Evolutionary conservation across 2,888 invertebrate species (phyloP).

Genomic region (Drosophila neoperkinsi): DNA sequence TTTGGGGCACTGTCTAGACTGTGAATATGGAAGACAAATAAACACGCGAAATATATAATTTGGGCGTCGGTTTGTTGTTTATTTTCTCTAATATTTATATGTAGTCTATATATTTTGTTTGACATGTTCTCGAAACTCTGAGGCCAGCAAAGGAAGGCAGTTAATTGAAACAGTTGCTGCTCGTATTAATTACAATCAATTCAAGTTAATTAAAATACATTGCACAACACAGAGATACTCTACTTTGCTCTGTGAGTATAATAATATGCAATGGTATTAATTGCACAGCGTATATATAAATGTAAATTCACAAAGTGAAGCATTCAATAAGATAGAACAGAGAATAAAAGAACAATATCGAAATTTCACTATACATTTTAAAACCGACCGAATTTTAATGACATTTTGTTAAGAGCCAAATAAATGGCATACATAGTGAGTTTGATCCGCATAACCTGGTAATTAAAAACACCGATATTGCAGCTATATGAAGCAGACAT

Average conservation of each 20-base stretch:
- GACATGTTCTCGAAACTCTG: neutral
- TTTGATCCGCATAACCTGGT: neutral
- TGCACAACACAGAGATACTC: neutral
- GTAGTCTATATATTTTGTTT: neutral
- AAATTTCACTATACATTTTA: neutral
- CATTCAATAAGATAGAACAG: neutral
- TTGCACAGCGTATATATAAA: neutral
- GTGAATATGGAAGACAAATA: constrained; percentile 12
- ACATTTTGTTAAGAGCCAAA: no score
- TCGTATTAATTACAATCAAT: neutral
- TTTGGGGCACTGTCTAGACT: constrained; percentile 10
- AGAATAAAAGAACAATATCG: neutral
- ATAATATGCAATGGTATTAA: neutral
- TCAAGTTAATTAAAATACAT: neutral
- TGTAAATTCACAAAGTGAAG: neutral
- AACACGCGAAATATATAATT: constrained; percentile 2
- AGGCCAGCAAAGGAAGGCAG: neutral
- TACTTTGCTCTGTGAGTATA: neutral
- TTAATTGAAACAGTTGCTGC: neutral
- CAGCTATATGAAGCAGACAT: neutral
- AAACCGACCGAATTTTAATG: neutral
- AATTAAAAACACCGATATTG: neutral
- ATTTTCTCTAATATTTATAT: neutral
- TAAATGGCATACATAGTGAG: neutral
- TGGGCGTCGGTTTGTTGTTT: neutral